Base-by-base conservation (phyloP, 2,113 vertebrate species). In the Pseudorectes ferrugineus region DNA sequence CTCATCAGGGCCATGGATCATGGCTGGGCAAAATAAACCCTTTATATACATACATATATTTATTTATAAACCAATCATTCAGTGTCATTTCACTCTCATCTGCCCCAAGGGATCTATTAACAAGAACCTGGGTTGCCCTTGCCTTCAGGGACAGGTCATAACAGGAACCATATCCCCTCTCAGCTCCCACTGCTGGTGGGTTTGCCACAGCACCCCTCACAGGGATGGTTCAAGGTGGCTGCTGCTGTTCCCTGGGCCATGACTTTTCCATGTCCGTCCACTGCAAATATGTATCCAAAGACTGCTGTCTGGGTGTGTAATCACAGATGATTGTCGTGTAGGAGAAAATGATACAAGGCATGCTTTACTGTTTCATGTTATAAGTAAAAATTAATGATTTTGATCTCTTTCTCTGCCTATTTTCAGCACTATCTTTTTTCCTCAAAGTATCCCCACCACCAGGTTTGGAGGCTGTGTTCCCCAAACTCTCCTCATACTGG, bases 1-100 rank as follows among this genome's bases (percentile, higher is more conserved):
- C n/a, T 28, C 0, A 1, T 20, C 4, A 1, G 31, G 6, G 28
- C 5, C 15, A 35, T 42, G 15, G 29, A 19, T 70, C 26, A 11
- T 21, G 16, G 23, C 29, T 2, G 2, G 14, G 28, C 51, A 66
- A 42, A 55, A 21, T 58, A 58, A 66, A 42, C 16, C 16, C 8
- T 25, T 14, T 21, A 17, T 24, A 20, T 29, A 2, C 4, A 25
- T 13, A 16, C 7, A 65, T 29, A 25, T 48, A 57, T 65, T 29
- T 35, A 14, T 42, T 35, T 49, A 48, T 57, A 42, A 66, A 46
- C 5, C 20, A 29, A 8, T 24, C 5, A 74, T 55, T n/a, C 42
- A 35, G 20, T 48, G 24, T 40, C 31, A 12, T 66, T 74, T 66
- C 24, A 40, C 25, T 66, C 35, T 66, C n/a, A 42, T 42, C 20